A percentile compares a stretch with the other conserved stretches of the same genome.
Conservation (phyloP, 2,113 vertebrate genomes). For the Equus przewalskii region DNA sequence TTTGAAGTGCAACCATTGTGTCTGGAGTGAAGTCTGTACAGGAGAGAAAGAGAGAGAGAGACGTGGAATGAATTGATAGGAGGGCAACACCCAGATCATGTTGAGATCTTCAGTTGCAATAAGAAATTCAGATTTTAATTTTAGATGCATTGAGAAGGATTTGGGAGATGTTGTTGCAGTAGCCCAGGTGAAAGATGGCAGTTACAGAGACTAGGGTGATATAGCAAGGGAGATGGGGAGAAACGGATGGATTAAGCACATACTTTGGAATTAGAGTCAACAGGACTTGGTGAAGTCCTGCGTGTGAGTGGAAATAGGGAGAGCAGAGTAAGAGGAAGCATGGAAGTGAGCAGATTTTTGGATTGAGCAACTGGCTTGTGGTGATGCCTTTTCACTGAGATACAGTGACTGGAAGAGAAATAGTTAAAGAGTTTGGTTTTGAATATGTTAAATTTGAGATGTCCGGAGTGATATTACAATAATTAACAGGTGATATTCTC, state of each 20-base stretch:
- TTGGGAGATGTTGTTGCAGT: not conserved
- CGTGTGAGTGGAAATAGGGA: not conserved
- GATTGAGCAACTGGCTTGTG: not conserved
- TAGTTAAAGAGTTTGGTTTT: not conserved
- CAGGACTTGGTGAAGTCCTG: not conserved
- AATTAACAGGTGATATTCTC: not conserved
- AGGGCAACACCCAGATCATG: not conserved
- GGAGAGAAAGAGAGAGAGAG: not conserved
- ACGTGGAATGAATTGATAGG: not conserved
- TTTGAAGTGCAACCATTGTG: not conserved
- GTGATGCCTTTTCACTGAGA: not conserved
- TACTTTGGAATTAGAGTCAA: not conserved
- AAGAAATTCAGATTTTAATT: not conserved
- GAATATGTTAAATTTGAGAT: not conserved
- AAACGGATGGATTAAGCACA: not conserved
- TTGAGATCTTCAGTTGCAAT: not conserved
- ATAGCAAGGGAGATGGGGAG: not conserved
- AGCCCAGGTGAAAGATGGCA: not conserved
- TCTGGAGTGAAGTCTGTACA: not conserved
- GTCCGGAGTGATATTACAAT: not conserved
- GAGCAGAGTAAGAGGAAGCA: not conserved
- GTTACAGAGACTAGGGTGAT: not conserved
- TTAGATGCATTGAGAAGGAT: not conserved
- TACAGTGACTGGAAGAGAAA: not conserved
- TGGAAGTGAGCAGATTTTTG: not conserved